These are phyloP conservation scores for Drosophila rubida DNA, from an alignment of 2,888 invertebrate species.

Conservation along the genomic window DNA sequence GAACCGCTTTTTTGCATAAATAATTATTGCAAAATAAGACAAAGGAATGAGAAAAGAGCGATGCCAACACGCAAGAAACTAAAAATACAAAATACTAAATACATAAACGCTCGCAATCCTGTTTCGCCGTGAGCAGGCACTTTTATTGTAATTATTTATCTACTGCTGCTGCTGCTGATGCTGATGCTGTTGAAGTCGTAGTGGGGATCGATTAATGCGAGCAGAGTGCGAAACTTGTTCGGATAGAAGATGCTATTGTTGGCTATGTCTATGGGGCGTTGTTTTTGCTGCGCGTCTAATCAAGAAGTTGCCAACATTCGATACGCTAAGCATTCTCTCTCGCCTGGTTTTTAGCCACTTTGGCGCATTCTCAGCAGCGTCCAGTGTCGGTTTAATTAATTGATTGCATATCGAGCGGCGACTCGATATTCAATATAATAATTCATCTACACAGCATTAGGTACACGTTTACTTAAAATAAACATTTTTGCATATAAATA, in stretches of 20 bases:
- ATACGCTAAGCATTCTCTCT: constrained; percentile 40
- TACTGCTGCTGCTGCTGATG: constrained; percentile 1
- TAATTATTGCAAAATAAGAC: constrained; percentile 45
- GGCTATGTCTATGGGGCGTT: background rate
- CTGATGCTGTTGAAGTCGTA: background rate
- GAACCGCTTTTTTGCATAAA: constrained; percentile 65
- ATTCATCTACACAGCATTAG: constrained; percentile 8
- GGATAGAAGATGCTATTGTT: background rate
- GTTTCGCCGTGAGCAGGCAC: constrained; percentile 66
- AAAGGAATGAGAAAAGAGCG: constrained; percentile 6
- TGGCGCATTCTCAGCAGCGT: background rate
- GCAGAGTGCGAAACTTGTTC: constrained; percentile 51
- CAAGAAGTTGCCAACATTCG: constrained; percentile 36
- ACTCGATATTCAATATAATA: background rate
- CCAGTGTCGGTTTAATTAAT: too few relatives aligned
- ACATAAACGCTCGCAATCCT: constrained; percentile 58
- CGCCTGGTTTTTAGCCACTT: constrained; percentile 35
- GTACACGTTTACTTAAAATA: background rate
- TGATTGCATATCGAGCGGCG: constrained; percentile 11
- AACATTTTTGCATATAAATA: background rate
- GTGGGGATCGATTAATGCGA: constrained; percentile 51
- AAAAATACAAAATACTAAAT: constrained; percentile 30
- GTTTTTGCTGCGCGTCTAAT: constrained; percentile 8
- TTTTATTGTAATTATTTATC: constrained; percentile 64
- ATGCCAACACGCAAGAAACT: constrained; percentile 13